These are phyloP conservation scores for Heliconius nattereri DNA, from an alignment of 1,140 invertebrate genomes.

Conservation along the genomic window DNA sequence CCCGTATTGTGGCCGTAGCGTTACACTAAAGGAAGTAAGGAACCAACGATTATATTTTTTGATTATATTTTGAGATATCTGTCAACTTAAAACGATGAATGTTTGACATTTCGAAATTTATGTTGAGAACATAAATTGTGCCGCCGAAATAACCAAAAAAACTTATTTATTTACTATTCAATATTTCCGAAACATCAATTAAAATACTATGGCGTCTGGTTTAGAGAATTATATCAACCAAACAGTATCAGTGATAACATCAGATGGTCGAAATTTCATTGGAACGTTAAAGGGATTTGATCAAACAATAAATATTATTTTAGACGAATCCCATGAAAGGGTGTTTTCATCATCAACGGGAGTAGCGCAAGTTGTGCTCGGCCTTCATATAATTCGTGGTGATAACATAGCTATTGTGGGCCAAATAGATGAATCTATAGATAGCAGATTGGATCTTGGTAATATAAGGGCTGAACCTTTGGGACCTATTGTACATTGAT, in stretches of 20 bases:
- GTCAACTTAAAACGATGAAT: background rate
- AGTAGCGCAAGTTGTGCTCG: conserved; percentile 97
- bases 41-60: background rate
- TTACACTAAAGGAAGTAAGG: too few species aligned
- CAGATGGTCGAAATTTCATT: conserved; percentile 97
- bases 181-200: conserved; percentile 13
- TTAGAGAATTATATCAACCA: conserved; percentile 93
- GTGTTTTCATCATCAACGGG: conserved; percentile 96
- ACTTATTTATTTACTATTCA: conserved; percentile 1
- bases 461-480: conserved; percentile 95
- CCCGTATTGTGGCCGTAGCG: too few species aligned
- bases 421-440: conserved; percentile 94
- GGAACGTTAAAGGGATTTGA: conserved; percentile 93
- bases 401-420: conserved; percentile 98
- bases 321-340: conserved; percentile 98
- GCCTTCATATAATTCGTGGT: conserved; percentile 97
- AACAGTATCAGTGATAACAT: conserved; percentile 96
- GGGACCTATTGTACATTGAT: conserved; percentile 90
- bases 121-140: conserved; percentile 21
- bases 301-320: conserved; percentile 98
- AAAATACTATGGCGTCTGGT: conserved; percentile 87
- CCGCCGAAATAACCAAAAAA: conserved; percentile 23
- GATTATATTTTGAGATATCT: background rate
- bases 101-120: conserved; percentile 1
- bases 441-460: conserved; percentile 91